A percentile compares a stretch with the other conserved stretches of the same genome.
phyloP scores from a whole-genome alignment of 2,797 vertebrate species.

The Hippocampus kuda region DNA sequence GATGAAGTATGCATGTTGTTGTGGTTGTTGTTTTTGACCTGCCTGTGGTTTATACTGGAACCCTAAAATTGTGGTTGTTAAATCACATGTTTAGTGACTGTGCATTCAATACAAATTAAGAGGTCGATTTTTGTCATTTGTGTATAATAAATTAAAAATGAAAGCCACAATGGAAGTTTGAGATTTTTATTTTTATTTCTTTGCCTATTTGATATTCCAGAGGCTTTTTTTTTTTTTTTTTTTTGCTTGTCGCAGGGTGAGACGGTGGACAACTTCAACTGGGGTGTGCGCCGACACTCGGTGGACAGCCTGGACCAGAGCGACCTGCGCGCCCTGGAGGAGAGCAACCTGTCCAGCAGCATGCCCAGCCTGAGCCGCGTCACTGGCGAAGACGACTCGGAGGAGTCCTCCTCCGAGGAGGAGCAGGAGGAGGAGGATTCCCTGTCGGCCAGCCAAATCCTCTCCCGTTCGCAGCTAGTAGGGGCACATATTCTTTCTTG shows the following conservation, averaged over 20 bases:
- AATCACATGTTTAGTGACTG: no score
- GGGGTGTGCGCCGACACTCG: conserved; percentile 90
- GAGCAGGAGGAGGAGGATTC: conserved; percentile 73
- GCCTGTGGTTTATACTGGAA: no score
- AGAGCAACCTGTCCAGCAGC: conserved; percentile 80
- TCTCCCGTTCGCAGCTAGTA: conserved; percentile 77
- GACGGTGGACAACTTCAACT: conserved; percentile 96
- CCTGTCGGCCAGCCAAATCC: conserved; percentile 81
- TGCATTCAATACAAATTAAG: no score
- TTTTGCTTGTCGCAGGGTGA: conserved; percentile 74
- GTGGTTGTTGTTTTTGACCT: background rate
- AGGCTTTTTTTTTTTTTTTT: no score
- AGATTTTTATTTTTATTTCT: no score
- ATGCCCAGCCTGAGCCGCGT: conserved; percentile 79
- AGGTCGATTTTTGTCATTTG: no score
- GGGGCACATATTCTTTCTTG: conserved; percentile 18
- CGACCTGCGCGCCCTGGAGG: conserved; percentile 83
- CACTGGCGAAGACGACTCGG: conserved; percentile 80
- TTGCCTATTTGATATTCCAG: no score
- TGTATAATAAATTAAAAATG: no score
- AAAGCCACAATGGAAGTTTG: no score
- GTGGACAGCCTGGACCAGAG: conserved; percentile 78
- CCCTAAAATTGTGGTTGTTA: no score
- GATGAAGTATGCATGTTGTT: background rate
- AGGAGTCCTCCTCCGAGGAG: conserved; percentile 74